A percentile compares a stretch with the other conserved stretches of the same genome.
These are phyloP conservation scores for Oryzias javanicus DNA, from an alignment of 2,113 vertebrate species.

Conservation along the genomic window DNA sequence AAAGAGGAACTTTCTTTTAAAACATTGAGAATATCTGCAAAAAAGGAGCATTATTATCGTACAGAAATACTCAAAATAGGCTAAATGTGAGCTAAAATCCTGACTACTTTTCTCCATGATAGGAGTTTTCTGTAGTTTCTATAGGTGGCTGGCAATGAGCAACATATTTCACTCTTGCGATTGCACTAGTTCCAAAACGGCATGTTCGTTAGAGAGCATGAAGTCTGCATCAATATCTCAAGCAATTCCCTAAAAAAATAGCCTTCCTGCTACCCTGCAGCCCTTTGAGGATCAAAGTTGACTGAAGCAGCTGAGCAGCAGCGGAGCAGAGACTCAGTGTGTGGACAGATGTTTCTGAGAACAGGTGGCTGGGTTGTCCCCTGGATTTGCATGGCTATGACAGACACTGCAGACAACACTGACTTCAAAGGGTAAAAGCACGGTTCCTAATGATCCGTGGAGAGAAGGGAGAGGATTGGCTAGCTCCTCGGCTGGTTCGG, in stretches of 20 bases:
- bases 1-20: conserved; percentile 19
- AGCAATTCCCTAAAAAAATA: conserved; percentile 68
- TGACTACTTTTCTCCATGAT: conserved; percentile 13
- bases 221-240: conserved; percentile 54
- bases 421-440: conserved; percentile 69
- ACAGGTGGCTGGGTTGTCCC: conserved; percentile 76
- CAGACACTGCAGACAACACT: conserved; percentile 71
- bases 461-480: conserved; percentile 55
- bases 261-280: conserved; percentile 47
- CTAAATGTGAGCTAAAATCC: conserved; percentile 22
- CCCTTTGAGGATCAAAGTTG: conserved; percentile 66
- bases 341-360: conserved; percentile 73
- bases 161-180: conserved; percentile 14
- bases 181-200: conserved; percentile 7
- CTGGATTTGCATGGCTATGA: conserved; percentile 77
- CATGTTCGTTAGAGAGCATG: conserved; percentile 58
- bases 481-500: conserved; percentile 45
- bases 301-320: conserved; percentile 63
- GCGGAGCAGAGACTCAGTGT: conserved; percentile 46
- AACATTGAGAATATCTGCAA: conserved; percentile 41
- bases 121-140: not conserved
- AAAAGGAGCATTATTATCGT: conserved; percentile 25
- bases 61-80: conserved; percentile 38
- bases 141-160: not conserved
- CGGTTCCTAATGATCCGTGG: conserved; percentile 74